Evolutionary conservation across 2,888 invertebrate genomes (phyloP), one percentile per base, ranked within the genome.

Genomic region (Drosophila leonis): DNA sequence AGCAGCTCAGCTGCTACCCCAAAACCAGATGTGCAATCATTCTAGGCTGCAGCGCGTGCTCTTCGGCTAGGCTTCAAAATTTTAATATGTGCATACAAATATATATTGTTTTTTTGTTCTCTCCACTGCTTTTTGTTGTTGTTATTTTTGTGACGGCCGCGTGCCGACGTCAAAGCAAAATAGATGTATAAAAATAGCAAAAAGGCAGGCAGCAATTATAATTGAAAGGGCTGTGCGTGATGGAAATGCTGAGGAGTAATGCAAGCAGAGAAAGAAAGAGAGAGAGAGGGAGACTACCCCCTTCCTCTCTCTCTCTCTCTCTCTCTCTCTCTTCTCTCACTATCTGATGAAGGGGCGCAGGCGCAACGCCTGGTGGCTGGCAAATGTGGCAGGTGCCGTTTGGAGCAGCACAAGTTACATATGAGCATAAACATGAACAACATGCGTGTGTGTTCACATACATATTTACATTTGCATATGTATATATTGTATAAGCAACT

Each of bases 151-250:
- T 72, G 72, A 69, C 63, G 74, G 63, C 73, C 73, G 69, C 81
- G 81, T 80, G 81, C 79, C 80, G 78, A 77, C 81, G 81, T 77
- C 81, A 73, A 77, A 80, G 81, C 70, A 39, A 79, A 80, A 76
- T 80, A 77, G 69, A 77, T 75, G 79, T 72, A 77, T 85, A 85
- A 85, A 89, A 85, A 85, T 85, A 85, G 84, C 87, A 73, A 83
- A 88, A 88, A 67, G 63, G 76, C 66, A 79, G 74, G 73, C 80
- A 79, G 72, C 87, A 86, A 88, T 84, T 84, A 86, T 84, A 88
- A 84, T 84, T 86, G 87, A 83, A 84, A 86, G 89, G 87, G 87
- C 87, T 88, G 83, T 80, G 88, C 83, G 88, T 85, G 88, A 83
- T 83, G 88, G 65, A 80, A 88, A 88, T 88, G 86, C 80, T 72